Evolutionary conservation across 2,797 vertebrate species (phyloP).

Genomic region (Capromys pilorides): DNA sequence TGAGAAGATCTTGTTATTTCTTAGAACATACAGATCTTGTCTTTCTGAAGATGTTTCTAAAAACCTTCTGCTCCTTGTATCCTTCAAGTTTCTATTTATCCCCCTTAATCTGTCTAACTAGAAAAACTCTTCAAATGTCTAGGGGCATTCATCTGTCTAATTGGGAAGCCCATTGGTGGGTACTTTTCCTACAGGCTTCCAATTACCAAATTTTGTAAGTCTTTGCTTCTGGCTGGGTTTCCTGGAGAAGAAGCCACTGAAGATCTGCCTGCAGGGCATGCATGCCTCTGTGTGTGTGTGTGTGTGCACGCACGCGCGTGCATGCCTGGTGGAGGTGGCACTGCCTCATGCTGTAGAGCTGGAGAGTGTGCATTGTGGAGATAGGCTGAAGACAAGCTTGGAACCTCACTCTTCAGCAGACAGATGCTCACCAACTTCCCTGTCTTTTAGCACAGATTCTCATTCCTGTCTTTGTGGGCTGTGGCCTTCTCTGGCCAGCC

Average conservation of each 20-base stretch:
- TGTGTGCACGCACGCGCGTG: background rate
- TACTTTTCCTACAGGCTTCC: background rate
- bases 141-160: background rate
- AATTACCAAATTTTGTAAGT: background rate
- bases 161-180: background rate
- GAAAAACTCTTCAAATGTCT: background rate
- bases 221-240: background rate
- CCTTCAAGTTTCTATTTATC: background rate
- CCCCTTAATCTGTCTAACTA: background rate
- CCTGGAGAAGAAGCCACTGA: background rate
- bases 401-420: background rate
- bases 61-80: background rate
- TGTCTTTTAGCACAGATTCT: background rate
- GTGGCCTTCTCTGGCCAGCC: background rate
- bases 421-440: background rate
- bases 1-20: background rate
- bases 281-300: background rate
- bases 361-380: background rate
- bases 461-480: background rate
- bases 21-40: background rate
- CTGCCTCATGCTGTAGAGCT: background rate
- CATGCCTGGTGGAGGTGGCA: background rate
- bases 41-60: background rate
- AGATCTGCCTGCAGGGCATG: background rate
- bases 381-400: background rate